phyloP scores from a whole-genome alignment of 2,113 vertebrate genomes.

The Zosterops hypoxanthus region DNA sequence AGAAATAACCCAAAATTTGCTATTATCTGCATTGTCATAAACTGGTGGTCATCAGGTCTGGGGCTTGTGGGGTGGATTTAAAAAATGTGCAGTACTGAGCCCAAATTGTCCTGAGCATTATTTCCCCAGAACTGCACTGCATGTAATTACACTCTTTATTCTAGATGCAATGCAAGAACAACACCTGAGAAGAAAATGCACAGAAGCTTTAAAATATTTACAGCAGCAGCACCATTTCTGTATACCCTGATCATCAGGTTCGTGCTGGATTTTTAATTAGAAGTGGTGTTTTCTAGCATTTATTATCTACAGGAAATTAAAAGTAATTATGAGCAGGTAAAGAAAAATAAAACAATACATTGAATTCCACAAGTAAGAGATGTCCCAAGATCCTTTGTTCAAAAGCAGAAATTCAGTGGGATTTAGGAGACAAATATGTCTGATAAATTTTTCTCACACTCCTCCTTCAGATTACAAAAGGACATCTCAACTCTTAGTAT shows the following conservation, averaged over 20 bases:
- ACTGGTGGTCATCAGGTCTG: slow-evolving; percentile 5
- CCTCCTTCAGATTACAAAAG: not conserved
- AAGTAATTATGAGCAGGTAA: not conserved
- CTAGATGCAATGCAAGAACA: not conserved
- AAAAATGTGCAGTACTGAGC: not conserved
- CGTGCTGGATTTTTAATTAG: not conserved
- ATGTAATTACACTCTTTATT: not conserved
- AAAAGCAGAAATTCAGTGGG: not conserved
- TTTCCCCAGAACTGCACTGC: not conserved
- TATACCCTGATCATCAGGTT: not conserved
- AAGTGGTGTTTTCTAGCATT: not conserved
- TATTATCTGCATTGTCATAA: not conserved
- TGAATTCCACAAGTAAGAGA: not conserved
- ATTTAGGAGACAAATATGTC: not conserved
- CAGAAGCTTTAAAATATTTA: slow-evolving; percentile 1
- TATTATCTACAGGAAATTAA: slow-evolving; percentile 1
- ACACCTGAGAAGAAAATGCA: not conserved
- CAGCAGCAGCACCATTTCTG: not conserved
- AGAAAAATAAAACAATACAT: not conserved
- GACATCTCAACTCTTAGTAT: not conserved
- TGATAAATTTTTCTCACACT: not conserved
- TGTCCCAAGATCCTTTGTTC: not conserved
- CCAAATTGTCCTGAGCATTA: slow-evolving; percentile 24
- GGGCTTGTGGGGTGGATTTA: not conserved
- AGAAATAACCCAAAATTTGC: slow-evolving; percentile 26